Evolutionary conservation across 2,797 vertebrate genomes (phyloP), one percentile per base, ranked within the genome.

Genomic region (Arctocebus calabarensis): DNA sequence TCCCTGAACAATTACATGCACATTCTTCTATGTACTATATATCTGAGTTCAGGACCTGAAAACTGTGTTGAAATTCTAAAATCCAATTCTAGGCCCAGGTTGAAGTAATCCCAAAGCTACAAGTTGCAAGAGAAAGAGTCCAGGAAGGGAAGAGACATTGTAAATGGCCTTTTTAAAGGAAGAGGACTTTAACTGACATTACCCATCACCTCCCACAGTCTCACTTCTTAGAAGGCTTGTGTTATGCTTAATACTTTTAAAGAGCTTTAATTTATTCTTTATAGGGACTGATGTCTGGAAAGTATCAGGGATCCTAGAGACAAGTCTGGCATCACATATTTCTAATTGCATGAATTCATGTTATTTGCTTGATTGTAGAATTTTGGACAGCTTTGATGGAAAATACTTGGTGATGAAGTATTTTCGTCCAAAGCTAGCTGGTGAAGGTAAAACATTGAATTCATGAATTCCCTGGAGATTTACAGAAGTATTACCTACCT

Each of bases 151-250:
- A 71, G 1, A 10, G 10, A 29, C 40, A 10, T 11, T 45, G 48
- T 48, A 94, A 78, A 40, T 1, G 27, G 97, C 96, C 97, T 98
- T 97, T 96, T 95, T 68, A 93, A 89, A 96, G 97, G 96, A 97
- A 96, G 88, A 95, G 96, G 96, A 97, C 95, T 94, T 93, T 97
- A 95, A 91, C 84, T 12, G 97, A 94, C 93, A 40, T 84, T 92
- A 90, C 61, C 97, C 95, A 70, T 96, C 97, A 17, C 91, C 57
- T 84, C 92, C 57, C 37, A 5, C 81, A 94, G 75, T 45, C 27
- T 92, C 43, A 3, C 93, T 77, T 96, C 83, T 97, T 97, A 97
- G 94, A 96, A 97, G 97, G 74, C 96, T 66, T 81, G 88, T 45
- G 89, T 68, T 83, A 52, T 66, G 71, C 77, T 16, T 1, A 91